Percentiles rank a stretch among this genome's conserved stretches.
Evolutionary conservation across 2,888 invertebrate genomes (phyloP).

Genomic region (Heliconius sara): DNA sequence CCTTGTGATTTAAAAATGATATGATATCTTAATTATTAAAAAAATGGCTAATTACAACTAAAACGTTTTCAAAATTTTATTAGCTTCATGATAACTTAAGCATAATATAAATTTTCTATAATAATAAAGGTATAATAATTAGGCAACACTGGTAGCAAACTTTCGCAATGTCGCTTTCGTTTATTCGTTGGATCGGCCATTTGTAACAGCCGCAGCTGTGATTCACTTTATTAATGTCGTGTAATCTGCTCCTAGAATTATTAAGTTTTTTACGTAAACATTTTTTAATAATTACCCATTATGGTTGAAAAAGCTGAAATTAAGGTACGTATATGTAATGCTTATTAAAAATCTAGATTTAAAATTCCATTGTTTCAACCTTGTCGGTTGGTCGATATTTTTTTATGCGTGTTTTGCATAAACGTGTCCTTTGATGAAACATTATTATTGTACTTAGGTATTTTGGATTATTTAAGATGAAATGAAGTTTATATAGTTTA

Average conservation of each 20-base stretch:
- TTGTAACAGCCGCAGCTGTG: slow-evolving; percentile 50
- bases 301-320: slow-evolving; percentile 71
- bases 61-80: not conserved
- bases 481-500: not conserved
- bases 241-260: slow-evolving; percentile 27
- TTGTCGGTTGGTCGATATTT: slow-evolving; percentile 66
- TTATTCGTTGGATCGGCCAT: slow-evolving; percentile 50
- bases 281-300: slow-evolving; percentile 20
- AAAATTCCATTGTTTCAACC: slow-evolving; percentile 70
- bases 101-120: not conserved
- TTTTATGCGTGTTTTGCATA: slow-evolving; percentile 45
- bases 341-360: slow-evolving; percentile 39
- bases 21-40: not conserved
- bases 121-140: not conserved
- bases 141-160: slow-evolving; percentile 30
- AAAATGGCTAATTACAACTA: not conserved
- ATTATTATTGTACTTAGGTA: slow-evolving; percentile 13
- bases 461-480: not conserved
- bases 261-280: slow-evolving; percentile 24
- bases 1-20: not conserved
- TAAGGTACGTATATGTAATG: slow-evolving; percentile 63
- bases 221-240: slow-evolving; percentile 40
- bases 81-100: not conserved
- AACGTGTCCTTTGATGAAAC: slow-evolving; percentile 40
- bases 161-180: slow-evolving; percentile 28